A percentile compares a stretch with the other conserved stretches of the same genome.
Evolutionary conservation across 2,888 invertebrate species (phyloP).

Genomic region (Tromatobia lineatoria): DNA sequence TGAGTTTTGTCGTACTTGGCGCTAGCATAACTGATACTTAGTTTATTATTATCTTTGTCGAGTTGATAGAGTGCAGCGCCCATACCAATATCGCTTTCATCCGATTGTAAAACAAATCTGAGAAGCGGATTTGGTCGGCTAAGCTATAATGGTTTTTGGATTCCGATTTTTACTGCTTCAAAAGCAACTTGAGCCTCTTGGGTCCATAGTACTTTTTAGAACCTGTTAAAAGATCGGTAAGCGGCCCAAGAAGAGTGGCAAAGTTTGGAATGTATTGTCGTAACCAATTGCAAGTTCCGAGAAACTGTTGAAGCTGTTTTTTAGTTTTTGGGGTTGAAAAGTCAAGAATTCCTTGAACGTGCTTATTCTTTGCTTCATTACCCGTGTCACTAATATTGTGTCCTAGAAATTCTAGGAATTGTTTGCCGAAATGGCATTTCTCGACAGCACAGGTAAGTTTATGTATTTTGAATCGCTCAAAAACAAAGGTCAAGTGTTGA

Average conservation of each 20-base stretch:
- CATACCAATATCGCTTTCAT: constrained; percentile 32
- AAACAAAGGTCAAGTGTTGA: not conserved
- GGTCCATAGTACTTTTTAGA: constrained; percentile 26
- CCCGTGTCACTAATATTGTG: not conserved
- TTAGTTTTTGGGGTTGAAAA: not conserved
- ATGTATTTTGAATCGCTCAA: not conserved
- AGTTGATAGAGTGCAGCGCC: constrained; percentile 7
- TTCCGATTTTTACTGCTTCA: not conserved
- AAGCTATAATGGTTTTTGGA: constrained; percentile 31
- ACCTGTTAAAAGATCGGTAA: constrained; percentile 38
- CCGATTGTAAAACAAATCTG: constrained; percentile 37
- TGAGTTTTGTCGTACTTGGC: too few relatives aligned
- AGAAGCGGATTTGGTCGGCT: constrained; percentile 29
- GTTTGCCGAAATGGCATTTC: constrained; percentile 14
- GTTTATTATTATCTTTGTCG: not conserved
- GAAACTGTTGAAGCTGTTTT: constrained; percentile 14
- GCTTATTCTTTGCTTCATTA: not conserved
- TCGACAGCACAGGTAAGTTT: not conserved
- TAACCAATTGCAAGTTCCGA: constrained; percentile 63
- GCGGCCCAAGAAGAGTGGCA: constrained; percentile 2
- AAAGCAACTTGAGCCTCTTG: constrained; percentile 13
- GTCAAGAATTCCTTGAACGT: not conserved
- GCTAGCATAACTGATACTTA: constrained; percentile 46
- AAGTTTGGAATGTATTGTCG: constrained; percentile 52
- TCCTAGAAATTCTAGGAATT: not conserved